Conservation (phyloP, 2,888 invertebrate genomes). For the Cryptocephalus moraei region DNA sequence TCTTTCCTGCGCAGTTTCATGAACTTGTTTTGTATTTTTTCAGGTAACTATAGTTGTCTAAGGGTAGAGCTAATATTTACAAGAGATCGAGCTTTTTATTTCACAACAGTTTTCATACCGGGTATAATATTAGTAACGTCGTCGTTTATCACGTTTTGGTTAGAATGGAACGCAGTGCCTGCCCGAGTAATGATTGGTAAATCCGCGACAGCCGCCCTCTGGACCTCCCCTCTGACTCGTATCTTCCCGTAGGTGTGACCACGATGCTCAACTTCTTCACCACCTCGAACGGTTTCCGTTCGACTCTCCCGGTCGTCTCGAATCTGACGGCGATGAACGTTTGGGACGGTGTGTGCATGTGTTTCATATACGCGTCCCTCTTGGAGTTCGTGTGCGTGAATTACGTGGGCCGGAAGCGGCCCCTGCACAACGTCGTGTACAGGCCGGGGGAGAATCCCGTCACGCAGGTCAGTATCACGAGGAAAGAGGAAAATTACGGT, state of each 20-base stretch:
- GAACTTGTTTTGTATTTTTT: slow-evolving; percentile 17
- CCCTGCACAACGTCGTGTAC: slow-evolving; percentile 81
- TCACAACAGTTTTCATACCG: slow-evolving; percentile 94
- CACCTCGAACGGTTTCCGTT: slow-evolving; percentile 85
- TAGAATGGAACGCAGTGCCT: slow-evolving; percentile 95
- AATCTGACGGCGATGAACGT: slow-evolving; percentile 94
- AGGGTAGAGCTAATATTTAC: slow-evolving; percentile 90
- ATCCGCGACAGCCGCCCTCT: slow-evolving; percentile 26
- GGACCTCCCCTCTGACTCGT: neutral
- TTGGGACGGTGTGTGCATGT: slow-evolving; percentile 96
- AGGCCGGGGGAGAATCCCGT: slow-evolving; percentile 84
- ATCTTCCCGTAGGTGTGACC: slow-evolving; percentile 62
- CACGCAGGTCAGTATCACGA: slow-evolving; percentile 60
- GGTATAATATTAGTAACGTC: slow-evolving; percentile 93
- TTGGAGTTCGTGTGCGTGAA: slow-evolving; percentile 92
- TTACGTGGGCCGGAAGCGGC: slow-evolving; percentile 85
- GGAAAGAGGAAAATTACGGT: too few relatives aligned
- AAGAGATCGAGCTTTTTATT: slow-evolving; percentile 92
- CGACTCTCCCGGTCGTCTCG: slow-evolving; percentile 86
- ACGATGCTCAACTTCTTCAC: slow-evolving; percentile 98
- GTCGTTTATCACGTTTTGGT: slow-evolving; percentile 95
- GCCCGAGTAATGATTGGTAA: slow-evolving; percentile 93
- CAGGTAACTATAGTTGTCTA: slow-evolving; percentile 95
- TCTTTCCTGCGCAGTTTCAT: neutral
- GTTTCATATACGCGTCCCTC: slow-evolving; percentile 90